These are phyloP conservation scores for Calephelis virginiensis DNA, from an alignment of 1,140 invertebrate species.

Conservation along the genomic window DNA sequence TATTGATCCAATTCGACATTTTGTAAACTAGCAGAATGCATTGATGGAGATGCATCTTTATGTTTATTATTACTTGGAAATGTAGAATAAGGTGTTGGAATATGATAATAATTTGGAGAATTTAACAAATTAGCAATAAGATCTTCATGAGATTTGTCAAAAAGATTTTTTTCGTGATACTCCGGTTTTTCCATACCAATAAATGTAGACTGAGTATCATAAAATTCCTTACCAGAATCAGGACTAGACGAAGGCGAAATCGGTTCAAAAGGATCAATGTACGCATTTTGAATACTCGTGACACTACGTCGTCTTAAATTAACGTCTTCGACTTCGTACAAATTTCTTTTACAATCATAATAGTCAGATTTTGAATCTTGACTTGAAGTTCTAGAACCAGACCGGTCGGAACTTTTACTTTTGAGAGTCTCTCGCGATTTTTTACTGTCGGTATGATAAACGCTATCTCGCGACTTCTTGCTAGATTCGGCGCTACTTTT, in stretches of 20 bases:
- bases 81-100: conserved; percentile 81
- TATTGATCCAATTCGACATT: conserved; percentile 84
- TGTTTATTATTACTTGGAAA: conserved; percentile 79
- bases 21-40: conserved; percentile 83
- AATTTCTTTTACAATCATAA: conserved; percentile 72
- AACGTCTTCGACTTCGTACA: conserved; percentile 64
- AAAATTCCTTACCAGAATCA: conserved; percentile 83
- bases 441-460: conserved; percentile 82
- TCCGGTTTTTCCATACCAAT: conserved; percentile 67
- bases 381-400: conserved; percentile 80
- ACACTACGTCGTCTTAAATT: conserved; percentile 55
- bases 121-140: conserved; percentile 79
- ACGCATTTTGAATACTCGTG: conserved; percentile 60
- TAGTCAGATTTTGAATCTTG: conserved; percentile 82
- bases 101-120: conserved; percentile 81
- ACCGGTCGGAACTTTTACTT: conserved; percentile 79
- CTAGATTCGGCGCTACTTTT: conserved; percentile 81
- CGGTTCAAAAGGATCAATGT: conserved; percentile 69
- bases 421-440: conserved; percentile 81
- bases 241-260: conserved; percentile 82
- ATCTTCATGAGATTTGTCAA: conserved; percentile 79
- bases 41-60: conserved; percentile 79
- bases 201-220: conserved; percentile 78
- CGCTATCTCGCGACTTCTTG: conserved; percentile 81
- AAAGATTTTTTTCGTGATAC: conserved; percentile 64